Percentiles rank a stretch among this genome's conserved stretches.
These are phyloP conservation scores for Gibbula magus DNA, from an alignment of 2,888 invertebrate species.

Conservation along the genomic window DNA sequence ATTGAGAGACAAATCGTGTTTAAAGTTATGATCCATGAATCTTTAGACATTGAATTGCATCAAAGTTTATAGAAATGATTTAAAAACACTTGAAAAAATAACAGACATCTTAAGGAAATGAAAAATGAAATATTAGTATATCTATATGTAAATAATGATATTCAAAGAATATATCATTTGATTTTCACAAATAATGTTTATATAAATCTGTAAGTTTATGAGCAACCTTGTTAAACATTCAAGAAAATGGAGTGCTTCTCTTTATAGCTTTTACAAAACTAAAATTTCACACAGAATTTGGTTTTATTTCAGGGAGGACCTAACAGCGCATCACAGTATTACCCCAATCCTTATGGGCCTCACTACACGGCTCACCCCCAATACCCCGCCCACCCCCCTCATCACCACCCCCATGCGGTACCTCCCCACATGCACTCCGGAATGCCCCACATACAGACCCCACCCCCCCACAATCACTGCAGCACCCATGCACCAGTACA, in stretches of 20 bases:
- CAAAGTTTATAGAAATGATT: too few relatives aligned
- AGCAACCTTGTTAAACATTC: background rate
- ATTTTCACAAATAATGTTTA: background rate
- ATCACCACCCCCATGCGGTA: slow-evolving; percentile 69
- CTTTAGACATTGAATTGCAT: too few relatives aligned
- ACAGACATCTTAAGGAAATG: too few relatives aligned
- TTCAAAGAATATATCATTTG: too few relatives aligned
- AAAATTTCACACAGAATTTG: background rate
- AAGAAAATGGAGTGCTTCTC: background rate
- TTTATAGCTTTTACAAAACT: background rate
- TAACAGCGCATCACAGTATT: slow-evolving; percentile 79
- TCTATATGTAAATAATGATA: too few relatives aligned
- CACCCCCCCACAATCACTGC: slow-evolving; percentile 55
- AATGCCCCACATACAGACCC: slow-evolving; percentile 77
- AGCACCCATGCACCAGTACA: slow-evolving; percentile 54
- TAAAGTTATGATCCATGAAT: too few relatives aligned
- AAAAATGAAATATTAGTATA: too few relatives aligned
- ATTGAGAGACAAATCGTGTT: too few relatives aligned
- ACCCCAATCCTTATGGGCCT: slow-evolving; percentile 79
- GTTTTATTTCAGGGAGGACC: slow-evolving; percentile 64
- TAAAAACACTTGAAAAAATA: too few relatives aligned
- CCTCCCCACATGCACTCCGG: slow-evolving; percentile 79
- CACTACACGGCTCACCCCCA: slow-evolving; percentile 59
- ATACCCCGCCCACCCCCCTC: slow-evolving; percentile 57
- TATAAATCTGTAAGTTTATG: background rate